Percentiles rank a stretch among this genome's conserved stretches.
These are phyloP conservation scores for Helicoverpa assulta DNA, from an alignment of 2,888 invertebrate genomes.

Conservation along the genomic window DNA sequence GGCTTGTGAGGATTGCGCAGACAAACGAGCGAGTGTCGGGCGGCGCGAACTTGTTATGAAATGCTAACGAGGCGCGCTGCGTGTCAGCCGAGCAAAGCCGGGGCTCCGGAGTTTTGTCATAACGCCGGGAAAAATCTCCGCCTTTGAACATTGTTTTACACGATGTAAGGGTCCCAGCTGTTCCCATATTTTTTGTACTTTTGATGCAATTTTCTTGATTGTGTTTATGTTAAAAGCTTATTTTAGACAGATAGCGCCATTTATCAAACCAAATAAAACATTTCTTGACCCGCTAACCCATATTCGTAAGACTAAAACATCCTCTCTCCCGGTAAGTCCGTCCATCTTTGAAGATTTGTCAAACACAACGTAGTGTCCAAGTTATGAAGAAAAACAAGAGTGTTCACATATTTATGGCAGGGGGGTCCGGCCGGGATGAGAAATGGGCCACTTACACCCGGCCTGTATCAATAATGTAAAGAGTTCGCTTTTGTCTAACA, in stretches of 20 bases:
- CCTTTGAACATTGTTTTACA: constrained; percentile 16
- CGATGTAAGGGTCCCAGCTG: constrained; percentile 9
- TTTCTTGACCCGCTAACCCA: neutral
- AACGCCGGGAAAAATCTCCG: constrained; percentile 21
- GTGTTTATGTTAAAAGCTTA: neutral
- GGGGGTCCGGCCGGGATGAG: constrained; percentile 41
- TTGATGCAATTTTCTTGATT: neutral
- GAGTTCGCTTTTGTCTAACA: constrained; percentile 59
- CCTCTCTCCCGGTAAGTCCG: constrained; percentile 2
- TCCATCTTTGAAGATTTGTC: constrained; percentile 20
- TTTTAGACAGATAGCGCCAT: neutral
- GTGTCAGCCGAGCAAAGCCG: constrained; percentile 36
- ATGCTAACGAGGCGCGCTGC: constrained; percentile 48
- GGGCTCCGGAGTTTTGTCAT: constrained; percentile 41
- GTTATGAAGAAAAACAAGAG: constrained; percentile 41
- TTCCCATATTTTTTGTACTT: constrained; percentile 2
- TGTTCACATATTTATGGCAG: constrained; percentile 59
- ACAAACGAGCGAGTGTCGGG: constrained; percentile 17
- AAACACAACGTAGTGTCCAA: constrained; percentile 38
- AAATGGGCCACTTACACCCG: constrained; percentile 51
- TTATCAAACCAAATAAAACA: neutral
- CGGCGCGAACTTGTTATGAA: constrained; percentile 46
- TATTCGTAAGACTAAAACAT: constrained; percentile 3
- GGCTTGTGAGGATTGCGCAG: constrained; percentile 21
- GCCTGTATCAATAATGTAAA: constrained; percentile 65